A percentile compares a stretch with the other conserved stretches of the same genome.
phyloP scores from a whole-genome alignment of 2,888 invertebrate species.

The Machimus rusticus region DNA sequence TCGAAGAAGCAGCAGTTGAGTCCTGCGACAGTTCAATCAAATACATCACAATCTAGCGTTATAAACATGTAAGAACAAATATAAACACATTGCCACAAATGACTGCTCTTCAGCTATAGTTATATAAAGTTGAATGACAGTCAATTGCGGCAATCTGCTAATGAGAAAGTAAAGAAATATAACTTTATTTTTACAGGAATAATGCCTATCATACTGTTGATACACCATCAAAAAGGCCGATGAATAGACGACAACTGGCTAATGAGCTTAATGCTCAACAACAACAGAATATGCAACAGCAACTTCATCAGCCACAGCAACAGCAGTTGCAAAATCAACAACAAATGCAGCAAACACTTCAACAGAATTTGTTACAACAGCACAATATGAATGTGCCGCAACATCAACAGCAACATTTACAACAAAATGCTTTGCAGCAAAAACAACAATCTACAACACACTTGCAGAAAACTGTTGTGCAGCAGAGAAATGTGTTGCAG shows the following conservation, averaged over 20 bases:
- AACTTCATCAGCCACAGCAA: slow-evolving; percentile 36
- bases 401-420: slow-evolving; percentile 41
- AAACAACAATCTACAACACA: slow-evolving; percentile 45
- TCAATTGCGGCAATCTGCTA: too few species aligned
- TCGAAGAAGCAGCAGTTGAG: neutral
- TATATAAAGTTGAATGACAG: too few species aligned
- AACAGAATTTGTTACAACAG: slow-evolving; percentile 22
- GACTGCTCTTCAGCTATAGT: too few species aligned
- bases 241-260: slow-evolving; percentile 11
- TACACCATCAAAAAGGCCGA: slow-evolving; percentile 29
- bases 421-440: slow-evolving; percentile 41
- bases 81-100: neutral
- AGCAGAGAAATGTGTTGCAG: slow-evolving; percentile 65
- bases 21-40: neutral
- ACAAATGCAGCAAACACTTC: slow-evolving; percentile 39
- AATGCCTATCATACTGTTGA: slow-evolving; percentile 1
- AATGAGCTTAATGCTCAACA: slow-evolving; percentile 40
- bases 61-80: slow-evolving; percentile 35
- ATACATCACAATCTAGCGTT: slow-evolving; percentile 31
- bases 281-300: slow-evolving; percentile 14
- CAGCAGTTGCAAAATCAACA: slow-evolving; percentile 37
- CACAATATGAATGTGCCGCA: slow-evolving; percentile 19
- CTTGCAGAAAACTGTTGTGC: neutral
- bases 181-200: slow-evolving; percentile 10
- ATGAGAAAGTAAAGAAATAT: neutral